Evolutionary conservation across 2,113 vertebrate species (phyloP), one percentile per base, ranked within the genome.

Genomic region (Cichladusa arquata): DNA sequence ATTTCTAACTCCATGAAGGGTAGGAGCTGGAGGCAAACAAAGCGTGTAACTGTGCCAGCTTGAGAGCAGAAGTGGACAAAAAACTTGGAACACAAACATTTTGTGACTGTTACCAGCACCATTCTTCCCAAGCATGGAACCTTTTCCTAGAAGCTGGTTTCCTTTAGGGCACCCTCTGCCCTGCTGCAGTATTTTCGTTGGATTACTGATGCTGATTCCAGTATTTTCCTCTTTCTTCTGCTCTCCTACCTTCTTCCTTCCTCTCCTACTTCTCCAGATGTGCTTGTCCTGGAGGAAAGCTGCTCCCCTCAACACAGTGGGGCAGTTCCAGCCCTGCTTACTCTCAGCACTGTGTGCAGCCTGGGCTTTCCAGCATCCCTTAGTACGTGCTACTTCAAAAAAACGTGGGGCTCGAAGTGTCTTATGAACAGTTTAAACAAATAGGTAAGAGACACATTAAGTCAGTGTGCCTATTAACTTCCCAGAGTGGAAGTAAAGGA

Each of bases 211-310:
- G 50, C 25, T 2, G 38, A 72, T 73, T 53, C 31, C 6, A 8
- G 12, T 60, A 50, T 81, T 89, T 48, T 8, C 48, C 51, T 82
- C 36, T 67, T 74, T 87, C 28, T 74, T 73, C 73, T 72, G 34
- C 65, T 54, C 40, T 81, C 48, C 60, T 65, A 14, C 38, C 19
- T 69, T 66, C n/a, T 77, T 54, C 53, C 42, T 65, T 85, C 57
- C 76, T 77, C 42, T 81, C 71, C 42, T 60, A 19, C 58, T 66
- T 62, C 60, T 89, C 60, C 93, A 94, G 81, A 54, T 66, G 81
- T 70, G 81, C 45, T n/a, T 77, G 89, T 31, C 65, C 34, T 1
- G 20, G 44, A 72, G 79, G 34, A 72, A 64, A 72, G 82, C 53
- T 85, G 81, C 53, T 88, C 34, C 48, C 3, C 16, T 53, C 25